A percentile compares a stretch with the other conserved stretches of the same genome.
These are phyloP conservation scores for Fratercula arctica DNA, from an alignment of 2,797 vertebrate species.

Conservation along the genomic window DNA sequence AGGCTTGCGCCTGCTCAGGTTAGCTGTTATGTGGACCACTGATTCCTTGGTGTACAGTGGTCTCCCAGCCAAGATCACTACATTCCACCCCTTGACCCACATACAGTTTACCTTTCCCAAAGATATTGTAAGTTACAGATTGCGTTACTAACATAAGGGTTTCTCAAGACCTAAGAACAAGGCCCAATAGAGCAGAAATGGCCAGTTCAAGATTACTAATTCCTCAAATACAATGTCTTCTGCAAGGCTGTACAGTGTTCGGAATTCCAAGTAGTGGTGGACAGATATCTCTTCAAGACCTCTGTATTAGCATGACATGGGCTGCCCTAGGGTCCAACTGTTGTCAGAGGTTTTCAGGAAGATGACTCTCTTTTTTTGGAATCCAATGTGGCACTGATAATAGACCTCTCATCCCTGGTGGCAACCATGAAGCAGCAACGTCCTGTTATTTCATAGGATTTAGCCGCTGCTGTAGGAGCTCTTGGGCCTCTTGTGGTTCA, in stretches of 20 bases:
- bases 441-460: background rate
- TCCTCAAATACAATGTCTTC: no score
- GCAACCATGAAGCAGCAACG: background rate
- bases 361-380: background rate
- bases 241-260: background rate
- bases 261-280: background rate
- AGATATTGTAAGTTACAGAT: background rate
- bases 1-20: background rate
- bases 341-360: background rate
- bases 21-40: background rate
- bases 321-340: background rate
- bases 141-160: background rate
- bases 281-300: background rate
- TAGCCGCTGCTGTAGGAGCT: background rate
- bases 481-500: background rate
- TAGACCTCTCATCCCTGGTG: background rate
- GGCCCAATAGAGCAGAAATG: background rate
- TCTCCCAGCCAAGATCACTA: no score
- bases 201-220: background rate
- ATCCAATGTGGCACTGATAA: background rate
- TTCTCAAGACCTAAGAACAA: background rate
- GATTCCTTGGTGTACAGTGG: no score
- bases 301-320: background rate
- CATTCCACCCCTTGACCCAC: no score
- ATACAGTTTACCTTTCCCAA: background rate